Evolutionary conservation across 1,140 invertebrate genomes (phyloP).

Genomic region (Holotrichia oblita): DNA sequence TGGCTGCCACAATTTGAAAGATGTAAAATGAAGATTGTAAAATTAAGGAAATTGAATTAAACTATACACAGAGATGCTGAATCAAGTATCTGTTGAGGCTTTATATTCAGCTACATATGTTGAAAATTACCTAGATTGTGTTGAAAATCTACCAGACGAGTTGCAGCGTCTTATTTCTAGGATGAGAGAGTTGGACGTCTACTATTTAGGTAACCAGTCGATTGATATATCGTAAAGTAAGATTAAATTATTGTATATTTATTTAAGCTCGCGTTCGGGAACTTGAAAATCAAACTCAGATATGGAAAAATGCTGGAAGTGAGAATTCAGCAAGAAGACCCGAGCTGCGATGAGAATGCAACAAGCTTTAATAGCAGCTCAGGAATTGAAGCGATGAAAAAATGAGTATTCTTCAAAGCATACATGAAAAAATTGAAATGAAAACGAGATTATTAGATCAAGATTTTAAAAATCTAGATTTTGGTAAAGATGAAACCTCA

Average conservation of each 20-base stretch:
- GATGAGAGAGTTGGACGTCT: slow-evolving; percentile 90
- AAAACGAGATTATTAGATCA: slow-evolving; percentile 87
- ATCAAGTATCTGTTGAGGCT: slow-evolving; percentile 86
- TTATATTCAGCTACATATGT: slow-evolving; percentile 90
- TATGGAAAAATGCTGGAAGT: slow-evolving; percentile 66
- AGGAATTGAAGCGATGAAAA: slow-evolving; percentile 97
- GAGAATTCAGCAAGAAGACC: slow-evolving; percentile 63
- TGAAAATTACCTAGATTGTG: slow-evolving; percentile 95
- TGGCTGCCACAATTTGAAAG: slow-evolving; percentile 38
- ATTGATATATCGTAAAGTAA: not conserved
- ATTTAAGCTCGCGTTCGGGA: slow-evolving; percentile 74
- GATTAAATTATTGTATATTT: slow-evolving; percentile 4
- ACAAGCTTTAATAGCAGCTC: slow-evolving; percentile 82
- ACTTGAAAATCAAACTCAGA: slow-evolving; percentile 73
- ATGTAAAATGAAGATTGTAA: slow-evolving; percentile 2
- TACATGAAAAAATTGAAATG: slow-evolving; percentile 92
- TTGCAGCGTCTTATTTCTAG: slow-evolving; percentile 89
- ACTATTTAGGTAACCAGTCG: slow-evolving; percentile 80
- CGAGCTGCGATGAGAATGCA: slow-evolving; percentile 75
- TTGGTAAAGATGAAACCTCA: slow-evolving; percentile 70
- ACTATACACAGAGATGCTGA: slow-evolving; percentile 52
- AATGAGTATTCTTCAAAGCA: slow-evolving; percentile 83
- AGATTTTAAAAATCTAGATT: slow-evolving; percentile 81
- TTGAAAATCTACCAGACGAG: slow-evolving; percentile 95
- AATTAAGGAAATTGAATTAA: slow-evolving; percentile 14